Evolutionary conservation across 2,113 vertebrate species (phyloP).

Genomic region (Mesitornis unicolor): DNA sequence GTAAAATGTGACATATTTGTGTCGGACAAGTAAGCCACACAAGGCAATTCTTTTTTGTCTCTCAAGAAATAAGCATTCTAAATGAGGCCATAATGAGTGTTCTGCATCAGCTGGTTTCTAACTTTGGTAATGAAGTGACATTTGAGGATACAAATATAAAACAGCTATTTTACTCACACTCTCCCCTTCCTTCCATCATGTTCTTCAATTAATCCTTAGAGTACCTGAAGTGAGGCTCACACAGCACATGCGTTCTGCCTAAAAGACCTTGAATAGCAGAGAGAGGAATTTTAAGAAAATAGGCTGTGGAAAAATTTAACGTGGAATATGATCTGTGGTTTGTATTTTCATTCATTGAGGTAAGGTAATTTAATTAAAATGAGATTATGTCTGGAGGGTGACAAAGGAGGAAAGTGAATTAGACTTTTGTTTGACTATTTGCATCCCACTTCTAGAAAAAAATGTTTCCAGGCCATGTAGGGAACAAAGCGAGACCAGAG

Average conservation of each 20-base stretch:
- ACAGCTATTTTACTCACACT: slow-evolving; percentile 23
- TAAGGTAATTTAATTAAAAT: slow-evolving; percentile 15
- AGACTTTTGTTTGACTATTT: background rate
- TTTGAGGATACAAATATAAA: slow-evolving; percentile 57
- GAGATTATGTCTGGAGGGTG: background rate
- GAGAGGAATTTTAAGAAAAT: background rate
- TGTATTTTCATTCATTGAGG: background rate
- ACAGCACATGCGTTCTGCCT: background rate
- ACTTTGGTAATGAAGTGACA: slow-evolving; percentile 55
- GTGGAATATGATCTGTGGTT: background rate
- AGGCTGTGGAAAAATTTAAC: background rate
- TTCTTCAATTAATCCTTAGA: slow-evolving; percentile 28
- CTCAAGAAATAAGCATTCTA: slow-evolving; percentile 33
- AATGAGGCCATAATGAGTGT: slow-evolving; percentile 43
- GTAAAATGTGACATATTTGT: background rate
- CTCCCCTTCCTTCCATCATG: slow-evolving; percentile 11
- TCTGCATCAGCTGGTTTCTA: slow-evolving; percentile 50
- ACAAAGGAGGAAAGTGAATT: background rate
- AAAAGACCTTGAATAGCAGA: background rate
- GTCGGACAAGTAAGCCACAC: background rate
- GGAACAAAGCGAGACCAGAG: background rate
- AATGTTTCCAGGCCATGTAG: background rate
- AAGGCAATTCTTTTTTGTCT: slow-evolving; percentile 4
- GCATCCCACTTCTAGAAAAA: background rate
- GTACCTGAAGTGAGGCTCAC: background rate